Conservation (phyloP, 2,888 invertebrate genomes). For the Tinea pellionella region DNA sequence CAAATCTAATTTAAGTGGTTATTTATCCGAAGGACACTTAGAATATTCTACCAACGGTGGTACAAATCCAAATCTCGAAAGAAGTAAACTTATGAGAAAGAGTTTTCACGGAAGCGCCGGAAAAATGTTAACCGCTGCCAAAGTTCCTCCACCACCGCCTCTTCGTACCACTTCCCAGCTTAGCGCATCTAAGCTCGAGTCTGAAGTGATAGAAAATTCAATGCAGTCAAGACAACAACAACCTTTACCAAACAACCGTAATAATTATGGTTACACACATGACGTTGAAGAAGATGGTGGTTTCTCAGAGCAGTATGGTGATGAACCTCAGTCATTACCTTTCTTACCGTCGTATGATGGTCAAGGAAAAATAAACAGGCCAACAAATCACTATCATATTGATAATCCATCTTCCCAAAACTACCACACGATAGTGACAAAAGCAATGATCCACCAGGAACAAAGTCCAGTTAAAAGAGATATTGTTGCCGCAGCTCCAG, state of each 20-base stretch:
- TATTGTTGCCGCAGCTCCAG: conserved; percentile 28
- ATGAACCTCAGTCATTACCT: conserved; percentile 73
- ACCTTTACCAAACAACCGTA: conserved; percentile 37
- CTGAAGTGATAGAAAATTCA: conserved; percentile 62
- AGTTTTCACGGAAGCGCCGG: conserved; percentile 89
- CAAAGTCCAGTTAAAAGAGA: conserved; percentile 75
- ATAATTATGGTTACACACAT: conserved; percentile 18
- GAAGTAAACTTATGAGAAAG: conserved; percentile 89
- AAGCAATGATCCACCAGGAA: conserved; percentile 88
- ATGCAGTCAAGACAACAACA: conserved; percentile 52
- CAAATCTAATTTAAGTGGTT: conserved; percentile 77
- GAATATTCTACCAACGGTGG: conserved; percentile 76
- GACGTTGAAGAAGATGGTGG: conserved; percentile 60
- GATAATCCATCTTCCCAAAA: conserved; percentile 40
- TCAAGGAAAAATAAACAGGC: conserved; percentile 23
- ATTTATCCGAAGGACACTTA: conserved; percentile 88
- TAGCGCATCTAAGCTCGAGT: conserved; percentile 74
- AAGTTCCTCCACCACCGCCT: conserved; percentile 88
- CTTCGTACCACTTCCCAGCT: conserved; percentile 88
- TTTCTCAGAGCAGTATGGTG: conserved; percentile 60
- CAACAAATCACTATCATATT: conserved; percentile 41
- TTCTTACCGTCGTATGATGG: conserved; percentile 69
- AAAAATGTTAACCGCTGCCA: conserved; percentile 83
- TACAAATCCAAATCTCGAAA: conserved; percentile 85
- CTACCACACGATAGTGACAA: conserved; percentile 80